Evolutionary conservation across 2,797 vertebrate genomes (phyloP), one percentile per base, ranked within the genome.

Genomic region (Clarias platycephalus): DNA sequence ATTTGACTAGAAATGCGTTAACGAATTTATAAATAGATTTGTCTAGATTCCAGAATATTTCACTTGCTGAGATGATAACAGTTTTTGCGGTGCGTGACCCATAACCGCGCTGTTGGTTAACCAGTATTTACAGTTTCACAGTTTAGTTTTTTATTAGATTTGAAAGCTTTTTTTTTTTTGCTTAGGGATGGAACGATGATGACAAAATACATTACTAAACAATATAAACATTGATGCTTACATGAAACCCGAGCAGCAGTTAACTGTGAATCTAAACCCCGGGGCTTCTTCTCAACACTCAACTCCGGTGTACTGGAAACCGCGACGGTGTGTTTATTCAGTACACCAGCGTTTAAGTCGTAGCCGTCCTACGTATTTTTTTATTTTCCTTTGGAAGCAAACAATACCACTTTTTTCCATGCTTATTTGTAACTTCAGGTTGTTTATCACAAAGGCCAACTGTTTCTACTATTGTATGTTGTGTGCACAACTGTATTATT

Each of bases 401-500:
- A 75, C 60, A 84, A 66, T 57, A 83, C 84, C 86, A 86, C 71
- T 83, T 55, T 53, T 57, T 34, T 40, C 63, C 10, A 60, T 78
- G 80, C 63, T 37, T 55, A 75, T 86, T 85, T 77, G 26, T 80
- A 87, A 13, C 1, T 37, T 60, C 75, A 77, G 57, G 75, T 60
- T 77, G 75, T 77, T 24, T 53, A 60, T 80, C 63, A 40, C 66
- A 53, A 83, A 49, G 31, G 75, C 57, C 57, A 76, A 75, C 63
- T 28, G 64, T 87, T 82, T 82, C 78, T 85, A 28, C 55, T 87
- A 60, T 72, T 63, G n/a, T 80, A 37, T 77, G 34, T 40, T 78
- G 72, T 83, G 75, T 82, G 81, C 60, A 75, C 49, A 55, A 26
- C 26, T 44, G 72, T 74, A 66, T 74, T 64, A 37, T 57, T 15